phyloP scores from a whole-genome alignment of 1,140 invertebrate species.

The Chironomus striatipennis region DNA sequence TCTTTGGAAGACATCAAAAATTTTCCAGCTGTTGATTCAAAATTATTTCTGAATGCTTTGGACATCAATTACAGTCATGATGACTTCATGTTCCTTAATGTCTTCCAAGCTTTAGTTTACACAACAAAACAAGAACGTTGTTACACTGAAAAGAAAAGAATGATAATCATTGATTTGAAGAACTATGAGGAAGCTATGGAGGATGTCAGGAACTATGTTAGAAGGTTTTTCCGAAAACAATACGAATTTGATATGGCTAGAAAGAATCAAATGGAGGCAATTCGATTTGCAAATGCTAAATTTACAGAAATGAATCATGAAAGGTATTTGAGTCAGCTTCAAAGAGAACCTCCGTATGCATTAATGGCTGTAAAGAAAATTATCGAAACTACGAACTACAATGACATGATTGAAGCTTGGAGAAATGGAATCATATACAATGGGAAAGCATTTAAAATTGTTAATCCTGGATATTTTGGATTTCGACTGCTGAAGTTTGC shows the following conservation, averaged over 20 bases:
- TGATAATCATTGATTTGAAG: background rate
- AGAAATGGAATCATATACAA: no score
- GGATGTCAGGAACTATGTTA: background rate
- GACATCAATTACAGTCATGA: background rate
- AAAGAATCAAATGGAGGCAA: no score
- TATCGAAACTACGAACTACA: no score
- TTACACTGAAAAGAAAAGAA: background rate
- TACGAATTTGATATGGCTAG: background rate
- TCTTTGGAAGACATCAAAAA: background rate
- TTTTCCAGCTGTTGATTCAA: background rate
- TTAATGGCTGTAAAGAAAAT: no score
- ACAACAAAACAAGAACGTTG: background rate
- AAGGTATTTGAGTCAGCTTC: no score
- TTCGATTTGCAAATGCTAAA: no score
- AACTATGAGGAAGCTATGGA: background rate
- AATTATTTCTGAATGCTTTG: background rate
- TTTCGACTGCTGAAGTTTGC: no score
- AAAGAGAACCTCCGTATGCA: no score
- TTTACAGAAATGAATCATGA: no score
- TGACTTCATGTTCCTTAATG: background rate
- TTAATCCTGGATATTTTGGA: no score
- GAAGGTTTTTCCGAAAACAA: background rate
- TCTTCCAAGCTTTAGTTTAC: background rate
- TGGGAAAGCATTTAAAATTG: no score
- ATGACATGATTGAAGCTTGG: no score